These are phyloP conservation scores for Hyles lineata DNA, from an alignment of 2,888 invertebrate species.

Conservation along the genomic window DNA sequence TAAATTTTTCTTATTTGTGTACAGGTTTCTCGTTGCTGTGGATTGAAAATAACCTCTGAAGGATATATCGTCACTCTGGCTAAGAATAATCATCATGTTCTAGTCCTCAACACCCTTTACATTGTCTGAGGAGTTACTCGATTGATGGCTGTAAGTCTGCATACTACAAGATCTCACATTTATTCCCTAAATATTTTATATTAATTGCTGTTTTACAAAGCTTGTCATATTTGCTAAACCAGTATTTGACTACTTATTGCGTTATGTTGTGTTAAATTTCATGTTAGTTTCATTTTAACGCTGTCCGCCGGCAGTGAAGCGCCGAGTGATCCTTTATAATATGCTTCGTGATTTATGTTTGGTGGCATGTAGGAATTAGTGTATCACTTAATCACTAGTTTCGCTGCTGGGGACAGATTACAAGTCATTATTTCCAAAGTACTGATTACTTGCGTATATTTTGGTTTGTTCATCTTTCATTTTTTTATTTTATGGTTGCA, in stretches of 20 bases:
- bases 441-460: conserved; percentile 77
- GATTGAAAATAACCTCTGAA: conserved; percentile 98
- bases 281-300: conserved; percentile 78
- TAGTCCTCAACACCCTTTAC: conserved; percentile 97
- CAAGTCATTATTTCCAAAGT: conserved; percentile 81
- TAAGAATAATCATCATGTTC: conserved; percentile 99
- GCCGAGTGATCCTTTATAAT: conserved; percentile 60
- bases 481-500: conserved; percentile 78
- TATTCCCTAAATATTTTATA: conserved; percentile 83
- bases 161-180: conserved; percentile 85
- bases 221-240: conserved; percentile 83
- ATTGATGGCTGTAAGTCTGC: conserved; percentile 85
- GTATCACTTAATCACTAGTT: conserved; percentile 55
- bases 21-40: conserved; percentile 98
- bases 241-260: conserved; percentile 83
- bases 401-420: conserved; percentile 75
- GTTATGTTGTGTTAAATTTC: conserved; percentile 81
- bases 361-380: conserved; percentile 66
- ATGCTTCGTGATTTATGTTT: conserved; percentile 67
- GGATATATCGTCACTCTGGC: conserved; percentile 98
- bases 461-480: conserved; percentile 73
- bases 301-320: conserved; percentile 73
- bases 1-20: conserved; percentile 24
- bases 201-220: conserved; percentile 84
- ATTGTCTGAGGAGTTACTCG: conserved; percentile 90